Evolutionary conservation across 2,888 invertebrate genomes (phyloP), one percentile per base, ranked within the genome.

Genomic region (Osmoderma eremita): DNA sequence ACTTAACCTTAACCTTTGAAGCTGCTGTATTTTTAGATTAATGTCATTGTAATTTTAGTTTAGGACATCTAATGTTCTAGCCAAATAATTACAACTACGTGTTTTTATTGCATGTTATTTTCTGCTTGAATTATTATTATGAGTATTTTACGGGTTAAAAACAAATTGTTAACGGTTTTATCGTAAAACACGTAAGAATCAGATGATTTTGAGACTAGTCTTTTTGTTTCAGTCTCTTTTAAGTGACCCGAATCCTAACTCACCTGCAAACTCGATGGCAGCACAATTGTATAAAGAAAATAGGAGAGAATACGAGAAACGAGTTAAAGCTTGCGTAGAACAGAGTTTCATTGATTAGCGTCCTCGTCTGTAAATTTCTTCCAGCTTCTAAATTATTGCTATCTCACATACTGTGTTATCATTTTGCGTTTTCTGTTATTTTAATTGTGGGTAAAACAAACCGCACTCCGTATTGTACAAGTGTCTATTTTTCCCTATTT

Each of bases 221-320:
- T 20, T 79, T 76, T 84, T 77, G 77, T 90, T 92, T 80, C 90
- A 98, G 96, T 98, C 98, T 80, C 88, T 99, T 86, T 88, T 99
- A 85, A 98, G 98, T 89, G 98, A 99, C 87, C 98, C 98, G 72
- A 99, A 99, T 86, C 98, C 98, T 75, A 98, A 98, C 87, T 98
- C 97, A 76, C 98, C 98, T 79, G 98, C 98, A 77, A 99, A 99
- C 85, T 97, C 97, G 77, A 94, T 97, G 90, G 98, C 98, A 80
- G 98, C 98, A 76, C 98, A 98, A 86, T 90, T 99, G 80, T 99
- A 98, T 87, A 97, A 98, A 88, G 98, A 98, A 86, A 98, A 98
- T 84, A 90, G 97, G 79, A 90, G 98, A 80, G 98, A 98, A 87
- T 99, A 99, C 84, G 98, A 98, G 87, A 98, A 98, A 87, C 91